Evolutionary conservation across 2,888 invertebrate species (phyloP), one percentile per base, ranked within the genome.

Genomic region (Troglohyphantes excavatus): DNA sequence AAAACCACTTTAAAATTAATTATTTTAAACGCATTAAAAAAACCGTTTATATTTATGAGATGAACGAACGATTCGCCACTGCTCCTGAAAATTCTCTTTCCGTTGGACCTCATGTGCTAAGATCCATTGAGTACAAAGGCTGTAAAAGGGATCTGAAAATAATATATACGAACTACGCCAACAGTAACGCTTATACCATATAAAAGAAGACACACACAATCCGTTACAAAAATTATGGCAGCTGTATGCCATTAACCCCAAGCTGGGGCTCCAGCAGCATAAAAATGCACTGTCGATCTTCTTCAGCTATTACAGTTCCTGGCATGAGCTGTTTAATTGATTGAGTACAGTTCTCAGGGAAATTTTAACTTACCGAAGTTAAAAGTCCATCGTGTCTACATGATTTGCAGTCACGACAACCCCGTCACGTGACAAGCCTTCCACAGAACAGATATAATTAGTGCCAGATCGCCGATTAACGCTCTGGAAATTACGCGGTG

Each of bases 401-500:
- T 39, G 78, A 78, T 46, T 65, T 26, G 27, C n/a, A 87, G 87
- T 87, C 87, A 87, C 87, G 87, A 87, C 73, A 72, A 79, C 65
- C 79, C 65, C 19, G 21, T 87, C 87, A 79, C 87, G 87, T 87
- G 79, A 72, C 73, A 27, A 27, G 67, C 78, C 78, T 86, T 86
- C 78, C 75, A 21, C 53, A 33, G 43, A 86, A 78, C 86, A 26
- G 61, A 87, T 68, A 53, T 53, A 87, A 87, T 87, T 87, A 87
- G 87, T 87, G 79, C 72, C 87, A 87, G 87, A 87, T 65, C 73
- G 79, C 79, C 73, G 79, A 87, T 87, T 87, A 87, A 76, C 73
- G 87, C 73, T 46, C 65, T 63, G 72, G 70, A 79, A 79, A 78
- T 78, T 78, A 61, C 33, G 70, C 59, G n/a, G 85, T 46, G 82